Evolutionary conservation across 37 sponge, comb jelly and placozoan species (phyloP).

Genomic region (Chondrosia reniformis): DNA sequence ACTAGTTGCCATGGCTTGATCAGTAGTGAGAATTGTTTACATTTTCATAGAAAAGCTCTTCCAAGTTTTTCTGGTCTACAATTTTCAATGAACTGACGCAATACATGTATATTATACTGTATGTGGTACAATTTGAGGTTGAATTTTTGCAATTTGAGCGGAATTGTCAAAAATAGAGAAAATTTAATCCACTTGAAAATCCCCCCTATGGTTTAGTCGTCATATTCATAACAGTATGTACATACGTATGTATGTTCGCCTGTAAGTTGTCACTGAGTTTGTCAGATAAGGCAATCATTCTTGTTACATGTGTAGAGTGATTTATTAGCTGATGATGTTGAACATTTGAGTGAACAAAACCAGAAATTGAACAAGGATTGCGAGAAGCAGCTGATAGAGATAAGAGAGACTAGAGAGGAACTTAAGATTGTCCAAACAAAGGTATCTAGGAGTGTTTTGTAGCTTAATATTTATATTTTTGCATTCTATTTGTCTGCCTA

Average conservation of each 20-base stretch:
- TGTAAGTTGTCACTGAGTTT: background rate
- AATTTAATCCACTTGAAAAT: too few relatives aligned
- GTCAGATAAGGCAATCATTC: background rate
- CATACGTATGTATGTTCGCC: background rate
- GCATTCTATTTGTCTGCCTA: background rate
- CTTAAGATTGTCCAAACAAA: background rate
- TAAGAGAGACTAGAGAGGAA: constrained; percentile 13
- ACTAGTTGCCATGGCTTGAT: too few relatives aligned
- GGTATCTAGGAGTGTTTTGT: background rate
- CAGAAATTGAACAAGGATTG: constrained; percentile 46
- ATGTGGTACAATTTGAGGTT: too few relatives aligned
- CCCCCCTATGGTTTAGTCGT: too few relatives aligned
- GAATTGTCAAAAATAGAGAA: too few relatives aligned
- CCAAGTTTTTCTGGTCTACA: too few relatives aligned
- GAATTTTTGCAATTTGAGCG: too few relatives aligned
- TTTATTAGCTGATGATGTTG: constrained; percentile 53
- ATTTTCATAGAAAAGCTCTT: too few relatives aligned
- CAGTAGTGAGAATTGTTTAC: too few relatives aligned
- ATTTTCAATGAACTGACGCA: too few relatives aligned
- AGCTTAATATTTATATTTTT: background rate
- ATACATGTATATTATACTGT: too few relatives aligned
- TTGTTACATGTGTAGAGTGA: constrained; percentile 21
- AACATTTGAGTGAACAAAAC: constrained; percentile 60
- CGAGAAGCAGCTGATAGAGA: constrained; percentile 36
- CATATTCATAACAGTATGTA: background rate